phyloP scores from a whole-genome alignment of 2,113 vertebrate species.

The Vulpes vulpes region DNA sequence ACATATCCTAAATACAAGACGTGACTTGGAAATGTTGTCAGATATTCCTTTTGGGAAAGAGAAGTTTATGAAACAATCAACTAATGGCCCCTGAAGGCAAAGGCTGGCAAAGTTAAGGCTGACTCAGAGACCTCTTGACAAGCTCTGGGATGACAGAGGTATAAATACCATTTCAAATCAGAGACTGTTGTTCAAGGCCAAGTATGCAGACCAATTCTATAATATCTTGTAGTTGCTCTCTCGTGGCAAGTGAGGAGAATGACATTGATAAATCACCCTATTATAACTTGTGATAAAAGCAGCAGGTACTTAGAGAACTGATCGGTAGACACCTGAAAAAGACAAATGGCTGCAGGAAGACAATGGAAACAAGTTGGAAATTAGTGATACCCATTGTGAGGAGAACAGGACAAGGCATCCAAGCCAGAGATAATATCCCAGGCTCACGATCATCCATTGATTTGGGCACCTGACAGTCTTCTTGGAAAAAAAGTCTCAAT shows the following conservation, averaged over 20 bases:
- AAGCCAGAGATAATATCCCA: neutral
- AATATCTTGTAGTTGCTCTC: slow-evolving; percentile 56
- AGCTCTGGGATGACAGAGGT: neutral
- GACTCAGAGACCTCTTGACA: slow-evolving; percentile 52
- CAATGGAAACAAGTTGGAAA: slow-evolving; percentile 12
- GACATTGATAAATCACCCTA: slow-evolving; percentile 80
- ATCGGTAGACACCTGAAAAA: slow-evolving; percentile 59
- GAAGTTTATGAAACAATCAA: slow-evolving; percentile 45
- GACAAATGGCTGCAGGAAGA: slow-evolving; percentile 64
- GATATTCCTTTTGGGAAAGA: neutral
- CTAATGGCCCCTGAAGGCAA: slow-evolving; percentile 61
- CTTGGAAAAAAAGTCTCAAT: neutral
- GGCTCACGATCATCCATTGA: neutral
- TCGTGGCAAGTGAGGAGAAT: slow-evolving; percentile 41
- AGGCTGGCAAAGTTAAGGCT: slow-evolving; percentile 35
- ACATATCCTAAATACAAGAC: neutral
- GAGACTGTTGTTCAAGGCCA: slow-evolving; percentile 37
- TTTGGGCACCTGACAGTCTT: neutral
- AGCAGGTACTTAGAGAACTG: slow-evolving; percentile 74
- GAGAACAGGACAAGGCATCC: neutral
- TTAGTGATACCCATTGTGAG: neutral
- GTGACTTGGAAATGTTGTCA: neutral
- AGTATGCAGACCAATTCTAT: neutral
- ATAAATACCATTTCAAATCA: slow-evolving; percentile 58
- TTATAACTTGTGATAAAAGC: slow-evolving; percentile 78